Conservation (phyloP, 1,140 invertebrate genomes). For the Pachyrhynchus sulphureomaculatus region DNA sequence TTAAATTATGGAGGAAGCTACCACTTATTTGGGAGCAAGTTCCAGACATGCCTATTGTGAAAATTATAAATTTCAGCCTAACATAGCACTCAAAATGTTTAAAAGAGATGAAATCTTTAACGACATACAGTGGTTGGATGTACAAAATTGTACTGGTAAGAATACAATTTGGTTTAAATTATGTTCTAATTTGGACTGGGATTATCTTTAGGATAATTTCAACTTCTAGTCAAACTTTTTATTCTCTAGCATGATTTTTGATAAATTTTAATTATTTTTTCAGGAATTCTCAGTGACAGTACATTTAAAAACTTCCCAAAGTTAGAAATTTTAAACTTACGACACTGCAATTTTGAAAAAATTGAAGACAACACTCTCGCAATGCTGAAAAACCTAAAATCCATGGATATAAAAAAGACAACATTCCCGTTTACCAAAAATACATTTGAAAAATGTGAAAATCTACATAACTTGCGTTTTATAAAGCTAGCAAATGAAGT, state of each 20-base stretch:
- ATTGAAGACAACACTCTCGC: neutral
- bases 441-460: neutral
- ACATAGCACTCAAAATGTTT: neutral
- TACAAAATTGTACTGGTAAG: neutral
- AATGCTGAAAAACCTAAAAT: neutral
- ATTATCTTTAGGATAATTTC: no score
- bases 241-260: no score
- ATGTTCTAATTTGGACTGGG: no score
- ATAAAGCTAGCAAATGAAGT: neutral
- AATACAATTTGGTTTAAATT: no score
- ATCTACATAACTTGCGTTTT: neutral
- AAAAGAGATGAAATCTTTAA: neutral
- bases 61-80: neutral
- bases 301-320: constrained; percentile 1
- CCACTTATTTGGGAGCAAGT: neutral
- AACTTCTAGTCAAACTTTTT: no score
- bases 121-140: neutral
- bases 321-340: neutral
- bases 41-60: neutral
- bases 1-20: neutral
- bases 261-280: no score
- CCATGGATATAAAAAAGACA: neutral
- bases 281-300: neutral
- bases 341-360: neutral
- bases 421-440: neutral